Evolutionary conservation across 2,888 invertebrate species (phyloP), one percentile per base, ranked within the genome.

Genomic region (Torymus texanus): DNA sequence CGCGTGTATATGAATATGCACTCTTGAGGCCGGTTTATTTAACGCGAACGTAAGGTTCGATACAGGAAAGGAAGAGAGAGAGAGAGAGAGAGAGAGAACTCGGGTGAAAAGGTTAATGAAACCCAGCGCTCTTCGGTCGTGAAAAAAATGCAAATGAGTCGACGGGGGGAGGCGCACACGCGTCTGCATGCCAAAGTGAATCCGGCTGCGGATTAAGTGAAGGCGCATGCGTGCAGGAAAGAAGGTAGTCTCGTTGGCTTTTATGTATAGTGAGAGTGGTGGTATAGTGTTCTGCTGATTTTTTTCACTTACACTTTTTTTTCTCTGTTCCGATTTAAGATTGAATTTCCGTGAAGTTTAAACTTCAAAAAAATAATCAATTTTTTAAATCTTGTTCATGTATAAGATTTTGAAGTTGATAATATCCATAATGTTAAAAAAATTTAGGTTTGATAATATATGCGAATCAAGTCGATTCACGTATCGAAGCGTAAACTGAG

Each of bases 61-160:
- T 29, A 29, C 29, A 29, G n/a, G n/a, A n/a, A n/a, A n/a, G n/a
- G n/a, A n/a, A n/a, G n/a, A 3, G 29, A 29, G 29, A 29, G 29
- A 29, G 29, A 2, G 29, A 29, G 29, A 29, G 29, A 2, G 24
- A 1, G 78, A 81, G 79, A 81, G 77, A 62, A 14, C 76, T 56
- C 71, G 78, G 75, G 75, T 81, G 79, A 81, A 61, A 81, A 86
- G 89, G 89, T 89, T 89, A 89, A 89, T 88, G 88, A 89, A 89
- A 89, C 86, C 85, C 86, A 84, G 83, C 80, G 18, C 59, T 73
- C 68, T 55, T 13, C 12, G 56, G 55, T n/a, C n/a, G 29, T 59
- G 85, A 85, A 85, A 87, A 86, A 85, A 85, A 88, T 88, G 87
- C 85, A 88, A 88, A 88, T 87, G 86, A 86, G 86, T 68, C n/a